Conservation (phyloP, 2,888 invertebrate species). For the Clanis bilineata region DNA sequence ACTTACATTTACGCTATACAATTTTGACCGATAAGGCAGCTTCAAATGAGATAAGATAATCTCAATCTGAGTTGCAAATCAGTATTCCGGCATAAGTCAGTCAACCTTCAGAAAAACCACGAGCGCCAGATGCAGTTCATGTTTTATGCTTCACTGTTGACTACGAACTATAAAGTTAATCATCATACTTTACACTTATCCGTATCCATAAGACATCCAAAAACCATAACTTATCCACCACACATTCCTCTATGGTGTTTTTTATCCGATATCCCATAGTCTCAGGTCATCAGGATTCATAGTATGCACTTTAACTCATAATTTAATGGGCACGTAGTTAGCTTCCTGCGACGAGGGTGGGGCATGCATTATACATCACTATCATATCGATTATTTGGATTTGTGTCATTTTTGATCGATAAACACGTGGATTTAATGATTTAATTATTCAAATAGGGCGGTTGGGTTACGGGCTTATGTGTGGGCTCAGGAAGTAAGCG, state of each 20-base stretch:
- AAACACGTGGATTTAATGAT: not conserved
- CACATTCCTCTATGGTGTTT: conserved; percentile 8
- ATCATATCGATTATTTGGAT: conserved; percentile 23
- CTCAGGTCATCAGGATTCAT: conserved; percentile 12
- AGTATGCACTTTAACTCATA: conserved; percentile 32
- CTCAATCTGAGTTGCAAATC: too few relatives aligned
- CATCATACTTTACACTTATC: not conserved
- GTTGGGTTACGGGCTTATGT: not conserved
- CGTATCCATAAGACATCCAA: not conserved
- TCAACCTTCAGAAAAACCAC: too few relatives aligned
- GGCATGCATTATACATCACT: conserved; percentile 28
- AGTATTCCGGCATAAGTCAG: too few relatives aligned
- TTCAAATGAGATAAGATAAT: too few relatives aligned
- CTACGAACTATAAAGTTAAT: not conserved
- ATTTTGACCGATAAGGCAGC: too few relatives aligned
- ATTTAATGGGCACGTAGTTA: conserved; percentile 41
- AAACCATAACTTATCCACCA: not conserved
- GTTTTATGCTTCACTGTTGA: too few relatives aligned
- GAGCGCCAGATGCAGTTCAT: too few relatives aligned
- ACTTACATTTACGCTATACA: too few relatives aligned
- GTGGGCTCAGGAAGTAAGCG: not conserved
- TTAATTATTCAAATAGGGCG: not conserved
- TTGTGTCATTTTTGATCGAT: conserved; percentile 8
- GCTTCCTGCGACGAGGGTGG: conserved; percentile 46
- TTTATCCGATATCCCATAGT: conserved; percentile 2